Base-by-base conservation (phyloP, 1,140 invertebrate species). In the Zaprionus kolodkinae region DNA sequence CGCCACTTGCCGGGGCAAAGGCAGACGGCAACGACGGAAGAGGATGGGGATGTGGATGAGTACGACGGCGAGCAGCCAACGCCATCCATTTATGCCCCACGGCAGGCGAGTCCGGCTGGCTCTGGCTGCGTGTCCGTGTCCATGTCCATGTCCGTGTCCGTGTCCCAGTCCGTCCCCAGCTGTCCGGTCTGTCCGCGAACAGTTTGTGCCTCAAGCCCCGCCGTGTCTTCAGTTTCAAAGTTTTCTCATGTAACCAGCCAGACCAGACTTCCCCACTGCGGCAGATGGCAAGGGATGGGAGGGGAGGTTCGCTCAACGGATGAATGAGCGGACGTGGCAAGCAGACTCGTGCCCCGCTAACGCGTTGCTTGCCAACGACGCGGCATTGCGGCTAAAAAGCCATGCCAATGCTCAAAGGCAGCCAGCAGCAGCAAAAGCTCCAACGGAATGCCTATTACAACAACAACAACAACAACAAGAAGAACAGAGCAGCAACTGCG, bases 181-280 rank as follows among this genome's bases (percentile, higher is more conserved):
- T 78, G 80, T 82, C 76, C 79, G 68, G 68, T 5, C 25, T 54
- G 82, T 78, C 82, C 78, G 35, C 45, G 17, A 82, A 72, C 64
- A 71, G 69, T 83, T 88, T 60, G 71, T 78, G 76, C 71, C 65
- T 72, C 81, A 73, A 82, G 74, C 81, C 79, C 73, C 75, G 63
- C 62, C 85, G 85, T 79, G 85, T 89, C 85, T 89, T 83, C 85
- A 89, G 85, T 89, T 89, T 81, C 85, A 89, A 89, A 89, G 86
- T 89, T 89, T 89, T 89, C 85, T 81, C 86, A 89, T 89, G 85
- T 89, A 85, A 85, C 84, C 81, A 72, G 78, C 48, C 55, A 60
- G 40, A n/a, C 13, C 45, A 50, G 45, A 50, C 17, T 25, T 17
- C 17, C n/a, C 40, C 38, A 25, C 2, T 30, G 66, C 27, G 30